Base-by-base conservation (phyloP, 2,113 vertebrate species). In the Tychaedon coryphoeus region DNA sequence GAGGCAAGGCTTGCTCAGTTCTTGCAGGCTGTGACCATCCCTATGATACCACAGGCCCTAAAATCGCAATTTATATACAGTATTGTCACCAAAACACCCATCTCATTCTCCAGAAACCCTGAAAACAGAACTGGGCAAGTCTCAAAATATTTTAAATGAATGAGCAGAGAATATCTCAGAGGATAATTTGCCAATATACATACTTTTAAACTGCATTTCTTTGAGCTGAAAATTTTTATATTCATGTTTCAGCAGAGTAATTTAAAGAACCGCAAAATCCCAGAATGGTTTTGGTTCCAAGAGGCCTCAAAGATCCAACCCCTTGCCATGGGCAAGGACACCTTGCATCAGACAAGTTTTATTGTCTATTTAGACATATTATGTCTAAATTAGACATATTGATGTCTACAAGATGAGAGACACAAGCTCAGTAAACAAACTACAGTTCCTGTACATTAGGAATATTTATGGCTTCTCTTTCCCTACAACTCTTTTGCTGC, bases 21-120 rank as follows among this genome's bases (percentile, higher is more conserved):
- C 7, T 56, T 50, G 10, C 13, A 6, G 1, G 1, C 51, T 7
- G 2, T 0, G 2, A 23, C 13, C 34, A n/a, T 5, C 20, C 51
- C 20, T 33, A 33, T 20, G 45, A 43, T 9, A n/a, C n/a, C 5
- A 1, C 19, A 38, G 45, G 6, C 33, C 25, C 34, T n/a, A n/a
- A 54, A 53, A 40, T 0, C 5, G 1, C 20, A 10, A 73, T 33
- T 76, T 64, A 36, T 26, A 24, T 5, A 19, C 5, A 25, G 17
- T 10, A 20, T 3, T n/a, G 10, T 28, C 5, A 9, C 47, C 38
- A 42, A 56, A 88, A 28, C 25, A 53, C 34, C 19, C 14, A 8
- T 12, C n/a, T 79, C 2, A 0, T 54, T 62, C 80, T 56, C 57
- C 9, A 72, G 57, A 75, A 74, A 89, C 8, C 7, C 61, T 56